Evolutionary conservation across 2,113 vertebrate genomes (phyloP).

Genomic region (Cranoglanis bouderius): DNA sequence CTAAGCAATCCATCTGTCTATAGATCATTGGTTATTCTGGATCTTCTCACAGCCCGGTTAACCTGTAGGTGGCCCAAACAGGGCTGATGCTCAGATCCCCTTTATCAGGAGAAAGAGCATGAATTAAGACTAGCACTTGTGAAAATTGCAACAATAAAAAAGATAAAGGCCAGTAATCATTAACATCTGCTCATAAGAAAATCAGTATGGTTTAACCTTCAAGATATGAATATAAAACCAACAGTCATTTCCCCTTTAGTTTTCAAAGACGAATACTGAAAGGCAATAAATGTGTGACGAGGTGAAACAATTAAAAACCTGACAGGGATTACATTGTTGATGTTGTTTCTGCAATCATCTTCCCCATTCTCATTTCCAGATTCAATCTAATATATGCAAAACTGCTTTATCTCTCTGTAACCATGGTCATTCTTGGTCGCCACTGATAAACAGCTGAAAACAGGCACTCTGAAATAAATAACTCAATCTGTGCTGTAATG

Average conservation of each 20-base stretch:
- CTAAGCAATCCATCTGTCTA: constrained; percentile 68
- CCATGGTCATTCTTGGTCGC: constrained; percentile 53
- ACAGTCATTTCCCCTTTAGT: constrained; percentile 18
- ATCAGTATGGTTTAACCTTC: neutral
- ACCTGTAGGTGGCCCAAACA: constrained; percentile 68
- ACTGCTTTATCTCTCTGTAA: constrained; percentile 36
- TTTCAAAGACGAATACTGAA: constrained; percentile 27
- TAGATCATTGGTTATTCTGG: constrained; percentile 54
- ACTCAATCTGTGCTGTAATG: constrained; percentile 36
- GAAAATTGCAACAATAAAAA: neutral
- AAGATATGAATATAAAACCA: constrained; percentile 6
- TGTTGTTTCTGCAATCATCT: neutral
- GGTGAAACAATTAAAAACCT: neutral
- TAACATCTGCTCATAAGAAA: constrained; percentile 8
- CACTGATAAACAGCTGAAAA: constrained; percentile 62
- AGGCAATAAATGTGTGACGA: neutral
- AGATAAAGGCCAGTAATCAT: constrained; percentile 1
- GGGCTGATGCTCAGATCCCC: constrained; percentile 61
- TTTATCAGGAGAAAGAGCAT: constrained; percentile 42
- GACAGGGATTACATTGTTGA: neutral
- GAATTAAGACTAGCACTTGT: constrained; percentile 4
- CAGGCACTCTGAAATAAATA: constrained; percentile 35
- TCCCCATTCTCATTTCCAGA: neutral
- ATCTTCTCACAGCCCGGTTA: constrained; percentile 52
- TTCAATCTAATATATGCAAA: constrained; percentile 40